Base-by-base conservation (phyloP, 2,113 vertebrate genomes). In the Rostratula benghalensis region DNA sequence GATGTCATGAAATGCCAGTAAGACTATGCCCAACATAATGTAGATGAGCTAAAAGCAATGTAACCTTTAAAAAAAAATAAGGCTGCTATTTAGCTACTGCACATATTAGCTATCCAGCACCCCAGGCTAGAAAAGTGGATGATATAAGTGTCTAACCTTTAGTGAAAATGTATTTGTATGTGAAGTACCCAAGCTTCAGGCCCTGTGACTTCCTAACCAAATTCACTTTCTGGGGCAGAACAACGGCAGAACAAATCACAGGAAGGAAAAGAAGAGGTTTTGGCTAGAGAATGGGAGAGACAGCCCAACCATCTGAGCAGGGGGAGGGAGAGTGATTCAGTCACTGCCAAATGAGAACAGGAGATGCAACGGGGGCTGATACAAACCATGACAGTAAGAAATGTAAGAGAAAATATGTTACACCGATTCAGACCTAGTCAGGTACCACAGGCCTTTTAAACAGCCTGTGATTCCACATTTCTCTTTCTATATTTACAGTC, bases 51-150 rank as follows among this genome's bases (percentile, higher is more conserved):
- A 90, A 94, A 94, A 96, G 80, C 78, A 93, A 83, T 69, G 48
- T 94, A 95, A 90, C 84, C 91, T 97, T 97, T 97, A 33, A 71
- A 77, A 86, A 86, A 69, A 67, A 74, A 87, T 68, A 59, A 85
- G 63, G 50, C 60, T 97, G 57, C 67, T 94, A 37, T 96, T 94
- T 94, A 94, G 68, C 82, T 95, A 70, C 79, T 56, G 83, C 82
- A 89, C 35, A 18, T 74, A 84, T 75, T 89, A 85, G 37, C 53
- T 87, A 91, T 23, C 53, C 65, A 83, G 45, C 48, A 83, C 79
- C 46, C 8, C 60, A 75, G 85, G 63, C 71, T 91, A 80, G 51
- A 81, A 70, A 80, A 92, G 51, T 51, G 46, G 71, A 83, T 93
- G 68, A 83, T 64, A 73, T 63, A 93, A 88, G 41, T 65, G 31